Conservation (phyloP, 1,140 invertebrate species). For the Teleogryllus occipitalis region DNA sequence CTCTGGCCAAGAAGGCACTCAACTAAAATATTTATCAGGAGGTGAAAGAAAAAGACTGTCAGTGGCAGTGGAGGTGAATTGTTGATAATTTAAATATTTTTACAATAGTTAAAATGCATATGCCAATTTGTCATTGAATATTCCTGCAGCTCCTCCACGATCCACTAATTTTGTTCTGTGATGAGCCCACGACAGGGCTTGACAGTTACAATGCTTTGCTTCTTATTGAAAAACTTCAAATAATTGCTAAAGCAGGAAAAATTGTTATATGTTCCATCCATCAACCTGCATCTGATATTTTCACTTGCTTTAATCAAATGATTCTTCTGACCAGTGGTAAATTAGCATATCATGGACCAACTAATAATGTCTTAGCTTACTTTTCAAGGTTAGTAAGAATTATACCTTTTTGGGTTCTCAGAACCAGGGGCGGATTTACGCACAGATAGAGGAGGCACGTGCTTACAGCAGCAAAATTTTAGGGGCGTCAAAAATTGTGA, state of each 20-base stretch:
- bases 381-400: conserved; percentile 21
- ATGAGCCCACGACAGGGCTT: conserved; percentile 74
- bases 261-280: conserved; percentile 72
- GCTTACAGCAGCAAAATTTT: no score
- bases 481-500: no score
- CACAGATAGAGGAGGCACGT: no score
- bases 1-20: conserved; percentile 53
- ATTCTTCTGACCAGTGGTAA: conserved; percentile 67
- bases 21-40: conserved; percentile 61
- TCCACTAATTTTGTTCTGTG: conserved; percentile 68
- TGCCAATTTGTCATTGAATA: conserved; percentile 11
- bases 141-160: conserved; percentile 56
- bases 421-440: no score
- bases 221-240: conserved; percentile 59
- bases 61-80: conserved; percentile 70
- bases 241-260: conserved; percentile 55
- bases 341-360: conserved; percentile 66
- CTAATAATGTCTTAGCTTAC: conserved; percentile 20
- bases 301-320: conserved; percentile 71
- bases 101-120: not conserved
- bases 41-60: conserved; percentile 81
- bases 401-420: not conserved
- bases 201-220: conserved; percentile 71
- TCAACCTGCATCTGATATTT: conserved; percentile 77
- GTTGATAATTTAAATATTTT: not conserved